Conservation (phyloP, 2,797 vertebrate genomes). For the Crax fasciolata region DNA sequence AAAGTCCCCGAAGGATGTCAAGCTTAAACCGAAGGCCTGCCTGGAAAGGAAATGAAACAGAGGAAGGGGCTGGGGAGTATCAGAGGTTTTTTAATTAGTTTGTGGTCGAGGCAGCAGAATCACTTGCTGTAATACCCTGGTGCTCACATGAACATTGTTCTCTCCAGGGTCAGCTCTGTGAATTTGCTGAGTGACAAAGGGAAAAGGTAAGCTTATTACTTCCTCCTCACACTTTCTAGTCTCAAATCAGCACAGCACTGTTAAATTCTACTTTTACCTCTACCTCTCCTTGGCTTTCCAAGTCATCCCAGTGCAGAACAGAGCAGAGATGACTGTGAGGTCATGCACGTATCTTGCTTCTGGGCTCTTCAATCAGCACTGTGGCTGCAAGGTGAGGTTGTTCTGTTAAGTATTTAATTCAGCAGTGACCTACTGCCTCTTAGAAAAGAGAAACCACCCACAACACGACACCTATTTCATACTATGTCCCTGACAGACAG, state of each 20-base stretch:
- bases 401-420: background rate
- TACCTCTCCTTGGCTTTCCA: background rate
- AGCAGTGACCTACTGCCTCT: accelerated
- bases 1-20: background rate
- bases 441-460: background rate
- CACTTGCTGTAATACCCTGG: background rate
- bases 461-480: background rate
- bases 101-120: slow-evolving; percentile 33
- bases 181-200: slow-evolving; percentile 13
- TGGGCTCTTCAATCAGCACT: background rate
- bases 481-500: background rate
- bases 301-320: background rate
- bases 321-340: background rate
- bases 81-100: slow-evolving; percentile 35
- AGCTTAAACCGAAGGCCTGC: slow-evolving; percentile 37
- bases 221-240: background rate
- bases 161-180: slow-evolving; percentile 12
- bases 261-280: background rate
- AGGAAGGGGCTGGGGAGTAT: background rate
- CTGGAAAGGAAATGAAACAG: slow-evolving; percentile 52
- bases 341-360: accelerated
- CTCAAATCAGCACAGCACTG: background rate
- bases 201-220: background rate
- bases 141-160: background rate
- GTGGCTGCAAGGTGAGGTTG: background rate